phyloP scores from a whole-genome alignment of 2,113 vertebrate species.

The Vulpes ferrilata region DNA sequence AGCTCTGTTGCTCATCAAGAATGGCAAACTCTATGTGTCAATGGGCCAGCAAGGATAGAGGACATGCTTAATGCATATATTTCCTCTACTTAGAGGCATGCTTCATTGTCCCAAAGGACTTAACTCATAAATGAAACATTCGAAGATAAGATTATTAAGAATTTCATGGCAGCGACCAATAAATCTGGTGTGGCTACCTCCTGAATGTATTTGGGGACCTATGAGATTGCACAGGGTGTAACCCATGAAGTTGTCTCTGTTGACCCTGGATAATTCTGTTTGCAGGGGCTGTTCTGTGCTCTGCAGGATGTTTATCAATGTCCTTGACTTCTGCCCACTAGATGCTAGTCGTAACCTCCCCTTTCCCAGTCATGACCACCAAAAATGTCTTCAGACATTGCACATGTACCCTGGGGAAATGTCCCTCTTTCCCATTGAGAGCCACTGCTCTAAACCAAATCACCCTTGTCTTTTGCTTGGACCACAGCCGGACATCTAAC shows the following conservation, averaged over 20 bases:
- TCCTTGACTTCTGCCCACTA: not conserved
- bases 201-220: not conserved
- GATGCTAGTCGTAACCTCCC: not conserved
- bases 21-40: not conserved
- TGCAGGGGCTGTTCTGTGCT: not conserved
- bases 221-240: not conserved
- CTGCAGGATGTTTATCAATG: not conserved
- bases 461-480: not conserved
- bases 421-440: not conserved
- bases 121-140: not conserved
- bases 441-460: not conserved
- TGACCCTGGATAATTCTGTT: not conserved
- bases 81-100: too few species aligned
- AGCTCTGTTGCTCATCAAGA: not conserved
- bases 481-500: not conserved
- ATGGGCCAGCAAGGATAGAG: not conserved
- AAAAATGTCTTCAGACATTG: not conserved
- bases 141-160: not conserved
- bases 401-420: not conserved
- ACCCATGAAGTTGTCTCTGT: not conserved
- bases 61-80: fast-evolving
- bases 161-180: not conserved
- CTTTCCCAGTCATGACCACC: fast-evolving
- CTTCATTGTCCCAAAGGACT: not conserved
- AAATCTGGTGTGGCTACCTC: not conserved